phyloP scores from a whole-genome alignment of 2,797 vertebrate species.

The Crypturellus tataupa region DNA sequence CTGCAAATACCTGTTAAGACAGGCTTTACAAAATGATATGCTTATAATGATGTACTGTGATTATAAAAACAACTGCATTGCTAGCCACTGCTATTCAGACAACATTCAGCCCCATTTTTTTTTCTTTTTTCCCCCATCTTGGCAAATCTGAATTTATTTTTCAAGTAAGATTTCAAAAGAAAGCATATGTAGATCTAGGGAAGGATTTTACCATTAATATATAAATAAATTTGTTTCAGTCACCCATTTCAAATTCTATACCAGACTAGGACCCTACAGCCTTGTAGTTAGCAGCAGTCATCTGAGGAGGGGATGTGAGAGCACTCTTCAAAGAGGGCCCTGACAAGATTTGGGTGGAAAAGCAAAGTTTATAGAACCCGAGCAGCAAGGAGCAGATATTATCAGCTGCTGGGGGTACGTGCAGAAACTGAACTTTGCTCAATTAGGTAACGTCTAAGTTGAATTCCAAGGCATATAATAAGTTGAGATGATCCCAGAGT shows the following conservation, averaged over 20 bases:
- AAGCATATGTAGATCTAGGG: not conserved
- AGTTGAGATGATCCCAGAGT: not conserved
- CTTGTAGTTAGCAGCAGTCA: not conserved
- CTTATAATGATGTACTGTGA: too few species aligned
- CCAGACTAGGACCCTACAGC: not conserved
- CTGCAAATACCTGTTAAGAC: conserved; percentile 12
- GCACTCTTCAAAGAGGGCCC: not conserved
- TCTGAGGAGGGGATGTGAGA: not conserved
- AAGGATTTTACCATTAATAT: not conserved
- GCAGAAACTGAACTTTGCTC: not conserved
- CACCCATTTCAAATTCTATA: not conserved
- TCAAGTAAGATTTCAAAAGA: not conserved
- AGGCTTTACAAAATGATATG: too few species aligned
- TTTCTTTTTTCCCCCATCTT: not conserved
- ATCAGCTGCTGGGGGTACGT: not conserved
- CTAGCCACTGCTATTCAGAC: not conserved
- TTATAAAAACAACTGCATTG: not conserved
- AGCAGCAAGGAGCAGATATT: not conserved
- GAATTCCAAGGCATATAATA: fast-evolving
- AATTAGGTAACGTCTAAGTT: not conserved
- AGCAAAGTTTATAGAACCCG: not conserved
- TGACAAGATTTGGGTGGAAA: not conserved
- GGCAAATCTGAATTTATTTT: conserved; percentile 23
- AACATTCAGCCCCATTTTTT: conserved; percentile 5
- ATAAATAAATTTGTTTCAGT: not conserved